Percentiles rank a stretch among this genome's conserved stretches.
phyloP scores from a whole-genome alignment of 2,888 invertebrate genomes.

The Yponomeuta plumbellus region DNA sequence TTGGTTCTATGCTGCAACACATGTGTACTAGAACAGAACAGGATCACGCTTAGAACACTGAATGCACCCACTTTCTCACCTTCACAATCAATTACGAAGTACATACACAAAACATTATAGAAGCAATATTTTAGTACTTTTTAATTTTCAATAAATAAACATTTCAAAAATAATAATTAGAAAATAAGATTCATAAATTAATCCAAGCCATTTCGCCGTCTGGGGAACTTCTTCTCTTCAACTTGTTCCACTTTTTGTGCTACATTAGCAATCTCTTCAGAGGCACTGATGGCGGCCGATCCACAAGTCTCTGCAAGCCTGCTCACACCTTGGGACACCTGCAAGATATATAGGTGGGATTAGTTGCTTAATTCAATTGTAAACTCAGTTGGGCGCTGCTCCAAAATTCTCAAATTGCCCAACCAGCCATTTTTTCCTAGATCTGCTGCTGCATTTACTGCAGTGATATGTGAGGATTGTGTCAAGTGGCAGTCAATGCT shows the following conservation, averaged over 20 bases:
- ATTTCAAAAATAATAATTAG: constrained; percentile 18
- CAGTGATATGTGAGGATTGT: too few species aligned
- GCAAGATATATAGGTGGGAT: constrained; percentile 16
- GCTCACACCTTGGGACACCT: constrained; percentile 65
- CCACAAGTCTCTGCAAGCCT: constrained; percentile 64
- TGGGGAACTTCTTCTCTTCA: constrained; percentile 57
- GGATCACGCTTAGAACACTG: too few species aligned
- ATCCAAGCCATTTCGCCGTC: constrained; percentile 63
- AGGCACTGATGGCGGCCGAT: constrained; percentile 53
- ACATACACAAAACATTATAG: neutral
- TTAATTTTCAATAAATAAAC: constrained; percentile 22
- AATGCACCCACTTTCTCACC: too few species aligned
- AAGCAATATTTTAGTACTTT: neutral
- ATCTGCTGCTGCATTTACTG: too few species aligned
- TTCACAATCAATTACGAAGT: neutral
- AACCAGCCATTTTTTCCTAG: too few species aligned
- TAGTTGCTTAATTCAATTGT: neutral
- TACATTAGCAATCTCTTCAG: constrained; percentile 54
- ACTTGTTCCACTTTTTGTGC: constrained; percentile 60
- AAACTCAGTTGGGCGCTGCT: too few species aligned
- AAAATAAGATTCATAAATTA: constrained; percentile 24
- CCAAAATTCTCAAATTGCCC: too few species aligned
- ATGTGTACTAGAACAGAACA: too few species aligned
- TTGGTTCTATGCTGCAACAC: too few species aligned
- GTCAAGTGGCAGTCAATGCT: too few species aligned